phyloP scores from a whole-genome alignment of 2,113 vertebrate species.

The Chionis minor region DNA sequence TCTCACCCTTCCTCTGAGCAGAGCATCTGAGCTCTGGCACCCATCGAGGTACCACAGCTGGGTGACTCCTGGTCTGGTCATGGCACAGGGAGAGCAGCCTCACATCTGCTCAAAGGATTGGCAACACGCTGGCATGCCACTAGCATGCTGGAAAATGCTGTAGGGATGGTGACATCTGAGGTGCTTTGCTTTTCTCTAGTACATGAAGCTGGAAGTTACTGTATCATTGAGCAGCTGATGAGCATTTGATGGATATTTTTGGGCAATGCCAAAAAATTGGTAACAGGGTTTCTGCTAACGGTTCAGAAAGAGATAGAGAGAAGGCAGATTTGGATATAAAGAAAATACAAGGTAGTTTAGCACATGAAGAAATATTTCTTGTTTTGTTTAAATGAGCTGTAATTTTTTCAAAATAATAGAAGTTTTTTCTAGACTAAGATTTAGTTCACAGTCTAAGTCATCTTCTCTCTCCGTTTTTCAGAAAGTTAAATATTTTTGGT shows the following conservation, averaged over 20 bases:
- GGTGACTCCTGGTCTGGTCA: neutral
- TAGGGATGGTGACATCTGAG: neutral
- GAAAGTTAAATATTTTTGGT: neutral
- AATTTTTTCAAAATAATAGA: neutral
- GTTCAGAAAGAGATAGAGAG: neutral
- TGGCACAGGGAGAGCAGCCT: neutral
- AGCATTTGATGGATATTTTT: neutral
- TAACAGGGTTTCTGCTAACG: neutral
- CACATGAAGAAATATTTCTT: neutral
- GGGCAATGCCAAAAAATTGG: neutral
- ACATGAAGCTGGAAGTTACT: neutral
- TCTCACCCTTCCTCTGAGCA: rapidly evolving
- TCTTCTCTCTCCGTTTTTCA: neutral
- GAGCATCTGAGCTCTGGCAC: neutral
- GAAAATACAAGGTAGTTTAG: neutral
- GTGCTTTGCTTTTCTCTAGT: neutral
- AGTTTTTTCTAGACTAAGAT: neutral
- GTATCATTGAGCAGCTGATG: neutral
- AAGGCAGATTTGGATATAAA: neutral
- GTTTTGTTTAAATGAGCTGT: neutral
- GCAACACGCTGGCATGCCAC: neutral
- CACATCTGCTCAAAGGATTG: neutral
- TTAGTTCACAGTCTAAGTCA: neutral
- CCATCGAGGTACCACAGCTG: neutral
- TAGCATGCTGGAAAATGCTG: neutral